Base-by-base conservation (phyloP, 2,113 vertebrate genomes). In the Callaeas wilsoni region DNA sequence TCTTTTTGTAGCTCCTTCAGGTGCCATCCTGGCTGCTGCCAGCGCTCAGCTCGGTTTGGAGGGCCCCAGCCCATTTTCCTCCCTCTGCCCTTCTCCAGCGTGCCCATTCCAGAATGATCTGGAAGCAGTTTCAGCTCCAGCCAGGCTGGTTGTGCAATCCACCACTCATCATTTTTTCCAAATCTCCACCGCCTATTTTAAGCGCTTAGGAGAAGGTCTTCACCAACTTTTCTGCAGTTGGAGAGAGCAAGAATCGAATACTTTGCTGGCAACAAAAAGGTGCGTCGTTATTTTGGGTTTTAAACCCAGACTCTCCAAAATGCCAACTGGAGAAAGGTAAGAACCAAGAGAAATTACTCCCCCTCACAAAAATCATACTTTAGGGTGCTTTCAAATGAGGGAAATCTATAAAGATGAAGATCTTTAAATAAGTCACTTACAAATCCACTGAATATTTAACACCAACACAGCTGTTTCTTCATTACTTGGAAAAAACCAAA, bases 401-500 rank as follows among this genome's bases (percentile, higher is more conserved):
- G 63, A 81, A 81, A 67, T 42, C 87, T 55, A 67, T 17, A 44
- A 41, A 90, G 65, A 86, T 56, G 65, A 91, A 90, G 64, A 67
- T 80, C 55, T 69, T 84, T 39, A 79, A 87, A 39, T 74, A 93
- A 95, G 69, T 65, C 85, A 76, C 65, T 87, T 79, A 55, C 10
- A 94, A 92, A 50, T 65, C 52, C 49, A 56, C 70, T 93, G 88
- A 95, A 87, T 86, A 92, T 92, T 93, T 95, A 81, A 92, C 91
- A 91, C 87, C 92, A 96, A 90, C 92, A 92, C 84, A 96, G 92
- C 77, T 94, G 74, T 71, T 94, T 85, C 76, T 85, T 78, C 55
- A 7, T 85, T 83, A 76, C 92, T 73, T 67, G 63, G 35, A 74
- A 76, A 85, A 94, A 93, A 78, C 4, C 60, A 53, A 93, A 68